phyloP scores from a whole-genome alignment of 2,113 vertebrate genomes.

The Mystacornis crossleyi region DNA sequence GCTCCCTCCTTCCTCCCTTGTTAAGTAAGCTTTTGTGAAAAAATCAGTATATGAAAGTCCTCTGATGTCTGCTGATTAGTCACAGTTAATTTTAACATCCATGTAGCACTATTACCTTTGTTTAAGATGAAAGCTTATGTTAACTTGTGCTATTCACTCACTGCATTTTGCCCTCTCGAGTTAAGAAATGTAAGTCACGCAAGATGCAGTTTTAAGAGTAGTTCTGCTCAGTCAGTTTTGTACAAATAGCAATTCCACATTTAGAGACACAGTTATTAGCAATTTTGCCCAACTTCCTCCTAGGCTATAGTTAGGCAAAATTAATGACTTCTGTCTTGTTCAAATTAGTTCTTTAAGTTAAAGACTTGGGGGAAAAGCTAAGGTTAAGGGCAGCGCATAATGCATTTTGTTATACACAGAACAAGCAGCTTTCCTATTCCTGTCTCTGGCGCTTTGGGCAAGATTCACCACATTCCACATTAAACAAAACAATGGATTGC shows the following conservation, averaged over 20 bases:
- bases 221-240: neutral
- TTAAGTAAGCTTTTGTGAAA: neutral
- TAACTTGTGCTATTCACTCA: neutral
- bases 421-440: neutral
- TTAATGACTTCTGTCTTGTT: slow-evolving; percentile 1
- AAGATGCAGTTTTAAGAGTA: neutral
- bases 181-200: neutral
- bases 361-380: neutral
- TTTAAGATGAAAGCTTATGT: neutral
- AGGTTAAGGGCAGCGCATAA: slow-evolving; percentile 8
- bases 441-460: neutral
- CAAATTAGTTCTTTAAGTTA: slow-evolving; percentile 43
- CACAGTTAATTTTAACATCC: neutral
- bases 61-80: neutral
- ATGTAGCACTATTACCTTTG: neutral
- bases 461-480: slow-evolving; percentile 22
- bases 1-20: neutral
- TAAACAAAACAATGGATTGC: slow-evolving; percentile 57
- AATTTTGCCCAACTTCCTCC: neutral
- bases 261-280: neutral
- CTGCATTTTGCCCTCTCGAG: neutral
- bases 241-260: neutral
- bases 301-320: slow-evolving; percentile 20
- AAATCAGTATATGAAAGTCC: neutral
- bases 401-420: slow-evolving; percentile 11